These are phyloP conservation scores for Myioborus miniatus DNA, from an alignment of 2,797 vertebrate species.

Conservation along the genomic window DNA sequence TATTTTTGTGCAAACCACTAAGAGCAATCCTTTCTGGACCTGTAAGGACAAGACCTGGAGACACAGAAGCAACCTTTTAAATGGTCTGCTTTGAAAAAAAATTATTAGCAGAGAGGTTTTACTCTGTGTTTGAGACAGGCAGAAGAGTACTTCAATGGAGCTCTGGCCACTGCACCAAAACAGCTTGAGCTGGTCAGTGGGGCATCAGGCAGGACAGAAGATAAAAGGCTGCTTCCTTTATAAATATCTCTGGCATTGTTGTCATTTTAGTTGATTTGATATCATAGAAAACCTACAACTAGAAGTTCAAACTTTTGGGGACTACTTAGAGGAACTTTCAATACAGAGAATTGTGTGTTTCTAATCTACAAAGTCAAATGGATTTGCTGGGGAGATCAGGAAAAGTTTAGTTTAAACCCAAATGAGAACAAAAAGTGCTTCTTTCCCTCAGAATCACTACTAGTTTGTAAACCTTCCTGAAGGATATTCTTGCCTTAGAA, in stretches of 20 bases:
- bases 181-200: neutral
- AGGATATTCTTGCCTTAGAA: neutral
- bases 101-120: neutral
- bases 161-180: neutral
- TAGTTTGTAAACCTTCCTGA: neutral
- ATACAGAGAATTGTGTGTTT: neutral
- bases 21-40: neutral
- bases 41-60: neutral
- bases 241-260: neutral
- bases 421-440: neutral
- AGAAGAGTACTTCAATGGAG: neutral
- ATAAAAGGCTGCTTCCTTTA: neutral
- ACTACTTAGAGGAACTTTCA: neutral
- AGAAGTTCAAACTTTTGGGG: neutral
- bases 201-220: neutral
- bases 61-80: neutral
- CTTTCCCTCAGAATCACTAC: neutral
- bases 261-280: neutral
- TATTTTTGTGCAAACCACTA: conserved; percentile 4
- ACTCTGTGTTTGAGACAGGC: neutral
- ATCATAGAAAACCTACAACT: neutral
- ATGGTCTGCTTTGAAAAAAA: neutral
- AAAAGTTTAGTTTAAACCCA: neutral
- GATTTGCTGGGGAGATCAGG: neutral
- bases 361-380: neutral